Evolutionary conservation across 2,113 vertebrate species (phyloP), one percentile per base, ranked within the genome.

Genomic region (Colistium nudipinnis): DNA sequence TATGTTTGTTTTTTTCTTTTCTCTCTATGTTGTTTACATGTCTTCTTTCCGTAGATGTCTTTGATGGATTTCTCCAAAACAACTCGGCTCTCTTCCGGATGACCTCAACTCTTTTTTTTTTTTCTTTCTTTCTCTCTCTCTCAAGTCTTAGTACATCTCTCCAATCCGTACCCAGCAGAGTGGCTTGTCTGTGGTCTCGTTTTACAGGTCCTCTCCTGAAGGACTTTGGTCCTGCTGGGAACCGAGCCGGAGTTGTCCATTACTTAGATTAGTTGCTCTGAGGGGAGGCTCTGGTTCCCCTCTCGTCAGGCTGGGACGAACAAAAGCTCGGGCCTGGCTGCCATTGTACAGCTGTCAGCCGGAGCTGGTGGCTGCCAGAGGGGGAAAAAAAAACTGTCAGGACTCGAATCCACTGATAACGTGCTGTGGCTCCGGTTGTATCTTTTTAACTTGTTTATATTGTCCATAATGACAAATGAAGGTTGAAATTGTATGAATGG

Each of bases 181-280:
- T 48, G 65, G 72, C 75, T 47, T 62, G 52, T 66, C 70, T 47
- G 62, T 59, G 64, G 80, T 78, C 61, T 90, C 82, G 41, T 70
- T 70, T 90, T 90, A 72, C 86, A 78, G 73, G 68, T 48, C 69
- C n/a, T 83, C 78, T 80, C 80, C 82, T 78, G 39, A 52, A 76
- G 81, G 57, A 80, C 44, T 73, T 57, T 38, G 44, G 12, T 74
- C 61, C 66, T 71, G 76, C 52, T 84, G 22, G 73, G 84, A 85
- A 83, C 51, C 38, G 51, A 78, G 78, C 53, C 78, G 0, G 67
- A 77, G 25, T 74, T 70, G 75, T 84, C 88, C 87, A 90, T 91
- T 90, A 90, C 87, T 72, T 72, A 76, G 77, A 90, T 89, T 83
- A 83, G 84, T 73, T 66, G 61, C 82, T 86, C 76, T 71, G 73